Conservation (phyloP, 2,113 vertebrate species). For the Erythrocercus mccallii region DNA sequence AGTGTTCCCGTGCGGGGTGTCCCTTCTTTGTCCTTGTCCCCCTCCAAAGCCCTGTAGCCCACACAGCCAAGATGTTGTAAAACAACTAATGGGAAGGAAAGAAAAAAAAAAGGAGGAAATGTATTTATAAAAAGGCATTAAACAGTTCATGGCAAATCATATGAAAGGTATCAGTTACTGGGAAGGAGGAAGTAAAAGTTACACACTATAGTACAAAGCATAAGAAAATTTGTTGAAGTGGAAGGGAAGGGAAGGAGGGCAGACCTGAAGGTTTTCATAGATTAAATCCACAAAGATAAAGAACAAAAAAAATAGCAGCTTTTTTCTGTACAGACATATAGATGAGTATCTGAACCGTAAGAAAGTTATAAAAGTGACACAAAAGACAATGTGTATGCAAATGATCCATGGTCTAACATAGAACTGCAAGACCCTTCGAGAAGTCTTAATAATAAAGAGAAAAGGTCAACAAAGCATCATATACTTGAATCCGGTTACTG, state of each 20-base stretch:
- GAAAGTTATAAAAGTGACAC: slow-evolving; percentile 99
- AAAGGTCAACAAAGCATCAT: slow-evolving; percentile 74
- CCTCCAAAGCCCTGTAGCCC: slow-evolving; percentile 59
- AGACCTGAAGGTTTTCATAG: slow-evolving; percentile 93
- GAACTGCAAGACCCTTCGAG: slow-evolving; percentile 89
- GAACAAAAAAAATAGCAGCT: slow-evolving; percentile 98
- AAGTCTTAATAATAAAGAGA: slow-evolving; percentile 82
- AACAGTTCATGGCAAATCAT: slow-evolving; percentile 83
- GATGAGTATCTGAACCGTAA: slow-evolving; percentile 95
- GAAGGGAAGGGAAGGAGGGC: slow-evolving; percentile 68
- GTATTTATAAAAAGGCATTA: slow-evolving; percentile 86
- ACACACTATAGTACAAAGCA: slow-evolving; percentile 82
- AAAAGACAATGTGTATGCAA: slow-evolving; percentile 90
- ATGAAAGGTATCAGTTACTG: slow-evolving; percentile 73
- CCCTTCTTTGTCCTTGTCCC: background rate
- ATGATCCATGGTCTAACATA: slow-evolving; percentile 88
- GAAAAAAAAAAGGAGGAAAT: slow-evolving; percentile 57
- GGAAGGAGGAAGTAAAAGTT: slow-evolving; percentile 66
- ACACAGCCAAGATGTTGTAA: slow-evolving; percentile 63
- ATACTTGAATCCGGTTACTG: slow-evolving; percentile 75
- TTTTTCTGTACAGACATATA: slow-evolving; percentile 98
- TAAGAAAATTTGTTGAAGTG: slow-evolving; percentile 80
- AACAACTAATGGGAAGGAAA: slow-evolving; percentile 38
- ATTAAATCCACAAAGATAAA: slow-evolving; percentile 92
- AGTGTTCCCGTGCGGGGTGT: background rate